Conservation (phyloP, 1,140 invertebrate species). For the Lethrus apterus region DNA sequence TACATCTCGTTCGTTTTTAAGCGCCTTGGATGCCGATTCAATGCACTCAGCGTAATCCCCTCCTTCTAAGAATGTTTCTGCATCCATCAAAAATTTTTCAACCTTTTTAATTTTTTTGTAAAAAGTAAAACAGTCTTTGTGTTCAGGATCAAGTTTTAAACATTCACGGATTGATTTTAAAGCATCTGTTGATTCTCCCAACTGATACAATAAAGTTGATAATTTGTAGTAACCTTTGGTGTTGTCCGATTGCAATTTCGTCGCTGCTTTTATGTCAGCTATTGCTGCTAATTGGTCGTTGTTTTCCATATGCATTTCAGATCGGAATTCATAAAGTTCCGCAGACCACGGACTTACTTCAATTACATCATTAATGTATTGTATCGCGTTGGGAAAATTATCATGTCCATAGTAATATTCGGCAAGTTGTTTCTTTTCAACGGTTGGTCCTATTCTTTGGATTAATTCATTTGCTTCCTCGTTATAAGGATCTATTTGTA, state of each 20-base stretch:
- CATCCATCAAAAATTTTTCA: slow-evolving; percentile 74
- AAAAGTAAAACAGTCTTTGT: slow-evolving; percentile 90
- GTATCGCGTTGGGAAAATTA: slow-evolving; percentile 64
- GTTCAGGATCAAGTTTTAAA: slow-evolving; percentile 95
- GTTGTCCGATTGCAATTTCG: slow-evolving; percentile 86
- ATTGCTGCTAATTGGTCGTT: slow-evolving; percentile 85
- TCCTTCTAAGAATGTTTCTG: slow-evolving; percentile 60
- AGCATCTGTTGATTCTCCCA: slow-evolving; percentile 87
- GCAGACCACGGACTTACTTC: slow-evolving; percentile 89
- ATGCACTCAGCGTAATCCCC: slow-evolving; percentile 73
- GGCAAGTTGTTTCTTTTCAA: slow-evolving; percentile 59
- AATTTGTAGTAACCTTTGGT: slow-evolving; percentile 83
- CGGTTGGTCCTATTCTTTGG: slow-evolving; percentile 54
- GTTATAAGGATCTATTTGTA: slow-evolving; percentile 68
- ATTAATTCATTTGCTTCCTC: slow-evolving; percentile 63
- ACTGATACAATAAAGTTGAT: slow-evolving; percentile 74
- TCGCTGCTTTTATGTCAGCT: slow-evolving; percentile 81
- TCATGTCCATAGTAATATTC: slow-evolving; percentile 57
- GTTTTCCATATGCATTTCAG: slow-evolving; percentile 70
- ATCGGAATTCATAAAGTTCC: slow-evolving; percentile 73
- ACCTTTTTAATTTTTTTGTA: slow-evolving; percentile 97
- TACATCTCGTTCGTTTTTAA: slow-evolving; percentile 61
- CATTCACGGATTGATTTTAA: slow-evolving; percentile 93
- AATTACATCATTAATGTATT: slow-evolving; percentile 63
- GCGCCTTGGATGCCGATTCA: slow-evolving; percentile 58